phyloP scores from a whole-genome alignment of 2,797 vertebrate genomes.

The Enteromius fasciolatus region DNA sequence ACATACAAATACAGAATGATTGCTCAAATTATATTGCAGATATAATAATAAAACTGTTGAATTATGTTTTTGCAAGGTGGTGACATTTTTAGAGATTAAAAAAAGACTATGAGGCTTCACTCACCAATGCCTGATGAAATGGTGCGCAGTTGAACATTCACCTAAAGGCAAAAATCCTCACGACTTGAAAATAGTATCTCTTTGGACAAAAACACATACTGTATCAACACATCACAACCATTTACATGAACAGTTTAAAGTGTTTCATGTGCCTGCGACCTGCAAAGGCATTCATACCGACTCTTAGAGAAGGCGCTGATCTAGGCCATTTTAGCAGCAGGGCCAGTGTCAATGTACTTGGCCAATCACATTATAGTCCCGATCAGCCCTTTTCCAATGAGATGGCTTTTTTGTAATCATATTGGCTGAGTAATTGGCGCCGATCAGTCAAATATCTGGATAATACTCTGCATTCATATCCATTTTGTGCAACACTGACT shows the following conservation, averaged over 20 bases:
- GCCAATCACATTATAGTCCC: conserved; percentile 63
- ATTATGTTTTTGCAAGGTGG: conserved; percentile 1
- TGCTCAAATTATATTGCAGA: conserved; percentile 28
- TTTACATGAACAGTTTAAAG: conserved; percentile 45
- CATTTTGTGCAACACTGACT: conserved; percentile 81
- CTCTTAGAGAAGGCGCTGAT: conserved; percentile 55
- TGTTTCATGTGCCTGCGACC: conserved; percentile 57
- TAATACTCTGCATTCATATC: conserved; percentile 88
- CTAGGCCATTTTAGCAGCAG: conserved; percentile 67
- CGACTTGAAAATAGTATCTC: conserved; percentile 40
- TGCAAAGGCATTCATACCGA: conserved; percentile 58
- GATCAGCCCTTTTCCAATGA: conserved; percentile 55
- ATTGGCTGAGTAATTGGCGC: conserved; percentile 51
- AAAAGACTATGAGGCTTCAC: conserved; percentile 5
- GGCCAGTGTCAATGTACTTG: conserved; percentile 59
- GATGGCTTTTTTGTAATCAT: conserved; percentile 60
- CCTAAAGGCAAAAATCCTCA: conserved; percentile 18
- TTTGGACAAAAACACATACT: conserved; percentile 52
- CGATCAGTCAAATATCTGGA: conserved; percentile 81
- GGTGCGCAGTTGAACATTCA: conserved; percentile 12
- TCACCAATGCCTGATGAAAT: conserved; percentile 20
- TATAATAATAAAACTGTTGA: conserved; percentile 17
- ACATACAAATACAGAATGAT: conserved; percentile 40
- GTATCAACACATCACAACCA: conserved; percentile 52
- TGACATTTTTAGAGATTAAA: conserved; percentile 6